These are phyloP conservation scores for Onthophagus taurus DNA, from an alignment of 1,140 invertebrate species.

Conservation along the genomic window DNA sequence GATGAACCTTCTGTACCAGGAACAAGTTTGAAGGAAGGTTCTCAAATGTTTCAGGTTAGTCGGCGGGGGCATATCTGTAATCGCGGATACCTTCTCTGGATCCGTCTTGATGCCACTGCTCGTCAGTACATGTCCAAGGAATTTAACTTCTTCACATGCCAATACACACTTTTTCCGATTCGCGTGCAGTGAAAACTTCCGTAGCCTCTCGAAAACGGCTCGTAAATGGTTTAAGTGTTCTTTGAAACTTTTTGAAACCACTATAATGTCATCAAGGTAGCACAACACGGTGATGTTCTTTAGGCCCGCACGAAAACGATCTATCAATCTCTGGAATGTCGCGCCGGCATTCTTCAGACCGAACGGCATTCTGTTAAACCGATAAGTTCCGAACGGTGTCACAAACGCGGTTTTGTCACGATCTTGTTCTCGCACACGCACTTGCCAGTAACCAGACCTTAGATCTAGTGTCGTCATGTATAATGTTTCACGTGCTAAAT, in stretches of 20 bases:
- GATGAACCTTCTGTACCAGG: conserved; percentile 18
- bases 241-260: too few species aligned
- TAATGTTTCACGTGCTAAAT: neutral
- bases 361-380: conserved; percentile 38
- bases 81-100: too few species aligned
- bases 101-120: too few species aligned
- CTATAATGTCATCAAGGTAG: conserved; percentile 37
- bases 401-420: conserved; percentile 38
- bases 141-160: too few species aligned
- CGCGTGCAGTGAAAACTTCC: too few species aligned
- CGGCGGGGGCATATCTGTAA: too few species aligned
- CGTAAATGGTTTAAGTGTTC: too few species aligned
- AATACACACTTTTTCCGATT: too few species aligned
- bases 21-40: conserved; percentile 20
- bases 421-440: conserved; percentile 12
- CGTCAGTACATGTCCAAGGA: too few species aligned
- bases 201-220: too few species aligned
- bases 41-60: conserved; percentile 27
- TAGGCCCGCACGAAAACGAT: conserved; percentile 24
- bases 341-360: conserved; percentile 35
- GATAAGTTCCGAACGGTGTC: conserved; percentile 33
- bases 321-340: too few species aligned
- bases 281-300: conserved; percentile 24
- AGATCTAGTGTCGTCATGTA: conserved; percentile 6
- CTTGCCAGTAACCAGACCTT: conserved; percentile 7